These are phyloP conservation scores for Eurystomus glaucurus DNA, from an alignment of 2,797 vertebrate genomes.

Conservation along the genomic window DNA sequence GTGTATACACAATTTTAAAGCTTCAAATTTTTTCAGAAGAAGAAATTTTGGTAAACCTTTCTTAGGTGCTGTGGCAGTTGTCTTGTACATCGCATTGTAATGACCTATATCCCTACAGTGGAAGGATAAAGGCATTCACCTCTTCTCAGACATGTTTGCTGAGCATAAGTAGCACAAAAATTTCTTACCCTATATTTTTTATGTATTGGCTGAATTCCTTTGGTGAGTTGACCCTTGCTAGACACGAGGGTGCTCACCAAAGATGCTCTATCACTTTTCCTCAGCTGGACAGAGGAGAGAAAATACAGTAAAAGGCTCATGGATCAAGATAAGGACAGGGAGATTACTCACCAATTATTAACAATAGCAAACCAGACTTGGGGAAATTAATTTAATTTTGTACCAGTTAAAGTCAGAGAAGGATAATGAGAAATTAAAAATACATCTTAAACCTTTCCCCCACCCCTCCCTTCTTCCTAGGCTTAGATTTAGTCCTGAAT, in stretches of 20 bases:
- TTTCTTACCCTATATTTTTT: not conserved
- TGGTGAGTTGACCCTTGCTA: not conserved
- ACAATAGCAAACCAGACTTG: not conserved
- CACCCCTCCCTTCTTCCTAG: not conserved
- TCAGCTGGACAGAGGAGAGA: not conserved
- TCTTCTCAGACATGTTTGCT: not conserved
- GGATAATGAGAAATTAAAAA: not conserved
- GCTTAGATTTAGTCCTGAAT: rapidly evolving
- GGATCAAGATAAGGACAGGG: not conserved
- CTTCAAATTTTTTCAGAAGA: not conserved
- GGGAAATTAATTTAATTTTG: not conserved
- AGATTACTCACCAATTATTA: not conserved
- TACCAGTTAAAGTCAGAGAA: not conserved
- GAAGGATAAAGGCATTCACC: not conserved
- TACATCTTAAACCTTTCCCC: not conserved
- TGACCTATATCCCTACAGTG: not conserved
- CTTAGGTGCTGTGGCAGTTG: not conserved
- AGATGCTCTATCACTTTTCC: not conserved
- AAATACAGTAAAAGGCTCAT: not conserved
- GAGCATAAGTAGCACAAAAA: not conserved
- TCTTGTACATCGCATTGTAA: too few species aligned
- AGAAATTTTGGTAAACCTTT: rapidly evolving
- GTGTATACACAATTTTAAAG: not conserved
- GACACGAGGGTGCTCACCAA: not conserved
- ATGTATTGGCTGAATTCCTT: not conserved